Evolutionary conservation across 2,888 invertebrate genomes (phyloP).

Genomic region (Antheraea assamensis): DNA sequence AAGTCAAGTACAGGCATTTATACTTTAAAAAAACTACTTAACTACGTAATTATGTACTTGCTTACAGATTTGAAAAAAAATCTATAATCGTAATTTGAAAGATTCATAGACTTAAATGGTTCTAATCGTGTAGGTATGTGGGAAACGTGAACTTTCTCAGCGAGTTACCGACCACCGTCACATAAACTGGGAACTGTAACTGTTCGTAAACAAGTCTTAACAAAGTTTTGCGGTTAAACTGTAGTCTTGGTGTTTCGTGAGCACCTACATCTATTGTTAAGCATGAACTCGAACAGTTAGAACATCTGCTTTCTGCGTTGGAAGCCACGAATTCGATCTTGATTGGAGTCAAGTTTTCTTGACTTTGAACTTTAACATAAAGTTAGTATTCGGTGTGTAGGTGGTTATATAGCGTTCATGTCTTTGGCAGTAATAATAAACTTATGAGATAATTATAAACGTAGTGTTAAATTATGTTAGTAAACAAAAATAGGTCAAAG

Average conservation of each 20-base stretch:
- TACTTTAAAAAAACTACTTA: too few relatives aligned
- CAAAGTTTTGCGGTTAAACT: conserved; percentile 74
- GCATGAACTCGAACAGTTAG: conserved; percentile 51
- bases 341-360: neutral
- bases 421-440: too few relatives aligned
- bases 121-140: conserved; percentile 52
- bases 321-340: neutral
- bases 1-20: too few relatives aligned
- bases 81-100: neutral
- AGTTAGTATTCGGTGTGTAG: neutral
- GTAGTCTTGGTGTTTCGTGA: conserved; percentile 57
- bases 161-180: conserved; percentile 62
- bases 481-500: too few relatives aligned
- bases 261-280: conserved; percentile 47
- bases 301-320: conserved; percentile 17
- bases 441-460: too few relatives aligned
- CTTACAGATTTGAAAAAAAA: neutral
- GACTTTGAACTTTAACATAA: conserved; percentile 1
- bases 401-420: neutral
- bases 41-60: neutral
- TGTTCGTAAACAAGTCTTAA: conserved; percentile 73
- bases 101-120: conserved; percentile 45
- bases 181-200: conserved; percentile 69
- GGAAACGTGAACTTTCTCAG: conserved; percentile 47
- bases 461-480: too few relatives aligned